phyloP scores from a whole-genome alignment of 2,113 vertebrate species.

The Grammomys surdaster region DNA sequence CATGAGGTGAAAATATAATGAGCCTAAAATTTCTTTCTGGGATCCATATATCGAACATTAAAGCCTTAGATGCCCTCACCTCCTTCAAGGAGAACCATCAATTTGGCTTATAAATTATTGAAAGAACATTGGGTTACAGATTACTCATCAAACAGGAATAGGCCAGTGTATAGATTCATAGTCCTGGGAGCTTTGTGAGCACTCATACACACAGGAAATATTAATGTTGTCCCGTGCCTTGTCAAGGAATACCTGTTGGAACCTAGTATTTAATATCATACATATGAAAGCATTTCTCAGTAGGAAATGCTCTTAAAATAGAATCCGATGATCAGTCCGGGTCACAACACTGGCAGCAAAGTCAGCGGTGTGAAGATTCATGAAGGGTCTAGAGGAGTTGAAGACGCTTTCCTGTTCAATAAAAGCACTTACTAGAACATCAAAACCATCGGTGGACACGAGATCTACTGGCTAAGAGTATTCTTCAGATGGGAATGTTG shows the following conservation, averaged over 20 bases:
- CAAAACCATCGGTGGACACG: not conserved
- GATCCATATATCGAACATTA: not conserved
- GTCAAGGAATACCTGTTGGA: not conserved
- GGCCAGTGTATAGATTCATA: not conserved
- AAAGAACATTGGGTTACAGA: not conserved
- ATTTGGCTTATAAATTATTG: not conserved
- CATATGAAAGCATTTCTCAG: constrained; percentile 15
- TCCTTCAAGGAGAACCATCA: not conserved
- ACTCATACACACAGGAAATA: not conserved
- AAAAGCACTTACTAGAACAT: constrained; percentile 31
- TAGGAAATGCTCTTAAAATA: not conserved
- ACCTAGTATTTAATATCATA: not conserved
- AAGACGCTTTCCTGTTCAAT: not conserved
- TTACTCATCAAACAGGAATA: not conserved
- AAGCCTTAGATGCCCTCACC: not conserved
- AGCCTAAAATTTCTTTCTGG: not conserved
- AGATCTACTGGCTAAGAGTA: not conserved
- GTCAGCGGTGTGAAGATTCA: not conserved
- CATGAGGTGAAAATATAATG: not conserved
- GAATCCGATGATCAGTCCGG: not conserved
- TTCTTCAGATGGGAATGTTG: not conserved
- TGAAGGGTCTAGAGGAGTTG: not conserved
- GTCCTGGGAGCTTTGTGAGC: not conserved
- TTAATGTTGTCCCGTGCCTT: too few species aligned
- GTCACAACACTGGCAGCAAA: not conserved